Conservation (phyloP, 2,797 vertebrate genomes). For the Eulemur rubriventer region DNA sequence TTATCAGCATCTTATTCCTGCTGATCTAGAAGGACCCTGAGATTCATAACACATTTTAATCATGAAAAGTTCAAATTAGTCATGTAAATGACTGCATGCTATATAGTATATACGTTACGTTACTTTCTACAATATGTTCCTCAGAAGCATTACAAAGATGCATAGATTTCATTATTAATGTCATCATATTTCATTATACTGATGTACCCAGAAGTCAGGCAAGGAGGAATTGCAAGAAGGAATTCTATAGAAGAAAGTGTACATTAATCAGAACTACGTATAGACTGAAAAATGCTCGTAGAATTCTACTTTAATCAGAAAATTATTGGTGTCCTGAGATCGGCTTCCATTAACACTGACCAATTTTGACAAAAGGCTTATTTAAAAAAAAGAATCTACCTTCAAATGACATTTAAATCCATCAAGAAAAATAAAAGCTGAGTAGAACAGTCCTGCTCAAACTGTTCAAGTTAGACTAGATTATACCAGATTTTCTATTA, state of each 20-base stretch:
- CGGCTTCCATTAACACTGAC: conserved; percentile 62
- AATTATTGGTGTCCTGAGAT: conserved; percentile 70
- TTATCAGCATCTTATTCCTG: background rate
- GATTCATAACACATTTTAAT: conserved; percentile 8
- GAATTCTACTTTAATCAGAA: conserved; percentile 71
- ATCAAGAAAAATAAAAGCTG: conserved; percentile 76
- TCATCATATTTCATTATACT: conserved; percentile 41
- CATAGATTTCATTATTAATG: conserved; percentile 2
- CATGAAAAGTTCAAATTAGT: conserved; percentile 49
- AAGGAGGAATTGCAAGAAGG: conserved; percentile 21
- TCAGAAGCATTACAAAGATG: conserved; percentile 34
- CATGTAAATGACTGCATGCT: background rate
- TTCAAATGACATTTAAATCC: conserved; percentile 65
- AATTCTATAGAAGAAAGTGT: conserved; percentile 64
- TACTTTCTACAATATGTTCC: conserved; percentile 7
- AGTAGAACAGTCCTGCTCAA: conserved; percentile 59
- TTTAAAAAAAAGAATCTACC: conserved; percentile 46
- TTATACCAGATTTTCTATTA: conserved; percentile 55
- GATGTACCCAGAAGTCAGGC: background rate
- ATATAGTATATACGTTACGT: background rate
- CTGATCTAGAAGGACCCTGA: background rate
- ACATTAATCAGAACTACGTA: conserved; percentile 52
- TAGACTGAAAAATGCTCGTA: conserved; percentile 36
- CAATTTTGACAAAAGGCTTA: conserved; percentile 65
- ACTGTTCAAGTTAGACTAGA: conserved; percentile 54